Evolutionary conservation across 2,797 vertebrate species (phyloP).

Genomic region (Darevskia nairensis): DNA sequence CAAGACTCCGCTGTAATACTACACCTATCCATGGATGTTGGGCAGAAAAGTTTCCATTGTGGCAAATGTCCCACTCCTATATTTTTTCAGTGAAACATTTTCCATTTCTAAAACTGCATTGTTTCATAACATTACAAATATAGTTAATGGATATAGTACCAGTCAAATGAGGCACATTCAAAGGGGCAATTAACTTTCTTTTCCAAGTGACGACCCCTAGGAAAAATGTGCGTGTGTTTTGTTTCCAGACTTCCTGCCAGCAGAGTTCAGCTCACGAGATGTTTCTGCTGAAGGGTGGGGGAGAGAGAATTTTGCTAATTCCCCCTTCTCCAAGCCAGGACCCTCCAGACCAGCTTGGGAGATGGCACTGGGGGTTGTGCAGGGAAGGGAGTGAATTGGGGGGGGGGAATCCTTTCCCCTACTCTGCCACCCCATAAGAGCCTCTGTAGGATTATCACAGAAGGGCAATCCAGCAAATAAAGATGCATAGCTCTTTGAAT

Average conservation of each 20-base stretch:
- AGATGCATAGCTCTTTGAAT: background rate
- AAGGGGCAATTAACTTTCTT: background rate
- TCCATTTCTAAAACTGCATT: background rate
- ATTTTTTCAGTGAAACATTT: background rate
- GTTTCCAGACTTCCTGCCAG: background rate
- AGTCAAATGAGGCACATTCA: background rate
- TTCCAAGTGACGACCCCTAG: background rate
- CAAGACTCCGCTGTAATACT: background rate
- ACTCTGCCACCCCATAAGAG: background rate
- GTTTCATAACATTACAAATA: background rate
- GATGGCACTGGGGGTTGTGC: background rate
- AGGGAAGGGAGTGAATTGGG: no score
- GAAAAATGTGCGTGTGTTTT: background rate
- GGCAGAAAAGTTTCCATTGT: background rate
- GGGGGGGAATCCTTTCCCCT: no score
- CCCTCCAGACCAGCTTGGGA: background rate
- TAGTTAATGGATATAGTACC: background rate
- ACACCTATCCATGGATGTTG: background rate
- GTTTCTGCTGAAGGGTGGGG: background rate
- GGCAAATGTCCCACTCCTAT: no score
- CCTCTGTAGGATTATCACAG: background rate
- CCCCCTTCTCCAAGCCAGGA: background rate
- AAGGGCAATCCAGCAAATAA: background rate
- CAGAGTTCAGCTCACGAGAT: background rate
- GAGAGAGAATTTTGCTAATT: background rate